Evolutionary conservation across 2,888 invertebrate species (phyloP), one percentile per base, ranked within the genome.

Genomic region (Ectobius pallidus): DNA sequence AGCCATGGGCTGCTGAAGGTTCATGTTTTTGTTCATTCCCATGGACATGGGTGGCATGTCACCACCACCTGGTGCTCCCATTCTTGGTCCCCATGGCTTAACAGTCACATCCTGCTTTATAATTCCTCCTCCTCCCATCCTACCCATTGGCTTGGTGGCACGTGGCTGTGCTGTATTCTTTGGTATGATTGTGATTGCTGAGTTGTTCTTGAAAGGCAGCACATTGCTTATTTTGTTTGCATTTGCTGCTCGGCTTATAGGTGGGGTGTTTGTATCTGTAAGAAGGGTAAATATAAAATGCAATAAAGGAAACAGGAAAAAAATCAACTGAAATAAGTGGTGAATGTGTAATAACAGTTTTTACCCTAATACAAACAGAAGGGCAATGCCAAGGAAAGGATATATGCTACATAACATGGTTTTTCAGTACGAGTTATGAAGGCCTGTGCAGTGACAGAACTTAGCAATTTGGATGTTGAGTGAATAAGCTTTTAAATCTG

Each of bases 101-200:
- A 71, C 44, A 7, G 62, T 63, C 22, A 63, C 63, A 39, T 71
- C 71, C 49, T 71, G 71, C 44, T 63, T 62, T n/a, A 65, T 9
- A 9, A 65, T 44, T 18, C 65, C 44, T 18, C 65, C 65, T 7
- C 46, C 65, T 6, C 30, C 61, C 27, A 63, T 65, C 14, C 62
- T 71, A 25, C 46, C 22, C 32, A 63, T 63, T 32, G 62, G 62
- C 20, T 63, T 63, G 30, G 25, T n/a, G 49, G 63, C 25, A 0
- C 65, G 27, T 32, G 52, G 20, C 49, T 73, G 62, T 25, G 39
- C 27, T 39, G 83, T 7, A 63, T 81, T 81, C 79, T 86, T 86
- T 1, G 89, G 88, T 42, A 87, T 85, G 14, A 88, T 87, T 0
- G 89, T 87, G 27, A 89, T 86, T 1, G 88, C 87, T 0, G 89